Percentiles rank a stretch among this genome's conserved stretches.
phyloP scores from a whole-genome alignment of 2,797 vertebrate species.

The Siniperca undulata region DNA sequence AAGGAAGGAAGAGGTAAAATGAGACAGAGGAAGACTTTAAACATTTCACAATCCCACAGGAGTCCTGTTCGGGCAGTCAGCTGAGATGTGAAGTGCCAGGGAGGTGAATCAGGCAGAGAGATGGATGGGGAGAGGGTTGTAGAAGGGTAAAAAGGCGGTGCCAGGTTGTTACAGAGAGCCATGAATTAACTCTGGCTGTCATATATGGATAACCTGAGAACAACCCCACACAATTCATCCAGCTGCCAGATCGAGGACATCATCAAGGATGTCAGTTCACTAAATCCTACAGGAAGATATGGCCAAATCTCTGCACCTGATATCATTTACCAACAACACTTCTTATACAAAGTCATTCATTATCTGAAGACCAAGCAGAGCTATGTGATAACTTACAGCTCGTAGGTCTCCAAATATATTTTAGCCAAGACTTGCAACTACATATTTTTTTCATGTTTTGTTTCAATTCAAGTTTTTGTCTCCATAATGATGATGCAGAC shows the following conservation, averaged over 20 bases:
- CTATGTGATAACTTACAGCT: not conserved
- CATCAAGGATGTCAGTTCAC: conserved; percentile 30
- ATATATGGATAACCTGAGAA: conserved; percentile 55
- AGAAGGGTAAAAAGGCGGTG: conserved; percentile 35
- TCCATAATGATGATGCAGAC: not conserved
- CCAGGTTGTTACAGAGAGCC: conserved; percentile 42
- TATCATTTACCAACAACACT: not conserved
- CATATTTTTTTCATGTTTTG: too few relatives aligned
- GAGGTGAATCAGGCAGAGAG: conserved; percentile 26
- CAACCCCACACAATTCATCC: conserved; percentile 45
- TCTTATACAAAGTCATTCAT: not conserved
- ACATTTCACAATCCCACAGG: conserved; percentile 9
- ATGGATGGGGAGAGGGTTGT: conserved; percentile 35
- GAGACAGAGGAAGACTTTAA: conserved; percentile 13
- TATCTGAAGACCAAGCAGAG: not conserved
- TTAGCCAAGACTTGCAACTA: not conserved
- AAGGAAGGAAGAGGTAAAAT: conserved; percentile 1
- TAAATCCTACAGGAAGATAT: not conserved
- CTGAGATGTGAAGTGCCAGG: conserved; percentile 18
- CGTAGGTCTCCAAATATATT: not conserved
- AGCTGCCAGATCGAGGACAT: conserved; percentile 21
- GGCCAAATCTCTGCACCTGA: not conserved
- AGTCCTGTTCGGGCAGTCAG: conserved; percentile 12
- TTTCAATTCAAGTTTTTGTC: too few relatives aligned
- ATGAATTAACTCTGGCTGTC: conserved; percentile 60